Base-by-base conservation (phyloP, 2,888 invertebrate genomes). In the Nomada fabriciana region DNA sequence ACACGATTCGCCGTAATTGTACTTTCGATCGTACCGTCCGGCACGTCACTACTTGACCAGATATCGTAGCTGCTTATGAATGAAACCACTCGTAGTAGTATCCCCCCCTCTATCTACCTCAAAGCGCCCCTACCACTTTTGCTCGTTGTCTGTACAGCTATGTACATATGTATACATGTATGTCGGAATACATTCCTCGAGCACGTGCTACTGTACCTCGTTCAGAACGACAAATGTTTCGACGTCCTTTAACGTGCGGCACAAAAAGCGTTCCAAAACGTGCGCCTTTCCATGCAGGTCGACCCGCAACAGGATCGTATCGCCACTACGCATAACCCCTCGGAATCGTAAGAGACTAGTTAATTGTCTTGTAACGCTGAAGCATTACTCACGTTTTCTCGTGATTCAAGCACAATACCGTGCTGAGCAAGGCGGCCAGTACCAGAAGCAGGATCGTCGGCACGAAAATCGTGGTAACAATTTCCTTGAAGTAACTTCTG, bases 351-450 rank as follows among this genome's bases (percentile, higher is more conserved):
- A 36, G 36, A 7, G 7, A 7, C 36, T 0, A 36, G 36, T 7
- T 36, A 7, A 36, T n/a, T 53, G 7, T 1, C 10, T 53, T 50
- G 10, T 9, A 2, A 0, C 13, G 13, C 23, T 57, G 23, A 2
- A 2, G 23, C 2, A 43, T 15, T 9, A 96, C 97, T 97, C 94
- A 97, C 97, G 97, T 95, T 91, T 96, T 96, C 85, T 96, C 96
- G 89, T 97, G 96, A 86, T 97, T 96, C 86, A 97, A 96, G 93
- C 97, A 97, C 15, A 97, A 94, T 0, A 97, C 96, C 2, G 96
- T 95, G 0, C 97, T 96, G 2, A 97, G 92, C 10, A 97, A 94
- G 3, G 96, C 95, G 1, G 96, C 95, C 1, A 97, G 94, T 23
- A 97, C 91, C 61, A 97, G 93, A 91, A 97, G 94, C 61, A 97